Percentiles rank a stretch among this genome's conserved stretches.
Conservation (phyloP, 2,888 invertebrate species). For the Eupithecia subumbrata region DNA sequence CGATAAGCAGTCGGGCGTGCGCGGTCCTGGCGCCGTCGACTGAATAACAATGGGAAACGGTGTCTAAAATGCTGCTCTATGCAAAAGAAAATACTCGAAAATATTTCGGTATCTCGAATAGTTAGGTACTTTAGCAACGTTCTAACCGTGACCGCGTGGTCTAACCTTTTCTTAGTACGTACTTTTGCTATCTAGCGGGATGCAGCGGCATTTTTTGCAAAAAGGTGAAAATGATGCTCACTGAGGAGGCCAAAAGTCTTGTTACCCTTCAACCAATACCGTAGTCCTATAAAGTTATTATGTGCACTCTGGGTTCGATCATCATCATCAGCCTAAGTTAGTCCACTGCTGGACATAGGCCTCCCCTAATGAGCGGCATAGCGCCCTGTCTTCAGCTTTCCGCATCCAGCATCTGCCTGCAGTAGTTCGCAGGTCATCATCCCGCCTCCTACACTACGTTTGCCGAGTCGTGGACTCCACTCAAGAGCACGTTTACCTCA, state of each 20-base stretch:
- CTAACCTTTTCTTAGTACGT: not conserved
- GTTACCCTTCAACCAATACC: not conserved
- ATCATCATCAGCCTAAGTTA: no score
- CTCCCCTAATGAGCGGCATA: no score
- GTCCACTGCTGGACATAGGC: no score
- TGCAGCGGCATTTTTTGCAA: not conserved
- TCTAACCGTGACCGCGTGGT: not conserved
- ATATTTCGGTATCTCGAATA: not conserved
- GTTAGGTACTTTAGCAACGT: not conserved
- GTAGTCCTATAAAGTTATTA: not conserved
- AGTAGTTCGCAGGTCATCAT: no score
- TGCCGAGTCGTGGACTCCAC: no score
- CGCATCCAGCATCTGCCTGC: no score
- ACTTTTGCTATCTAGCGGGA: not conserved
- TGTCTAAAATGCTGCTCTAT: slow-evolving; percentile 72
- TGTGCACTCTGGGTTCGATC: not conserved
- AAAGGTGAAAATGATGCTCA: not conserved
- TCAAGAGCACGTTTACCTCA: no score
- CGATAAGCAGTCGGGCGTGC: slow-evolving; percentile 82
- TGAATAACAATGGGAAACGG: slow-evolving; percentile 80
- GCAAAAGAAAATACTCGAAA: slow-evolving; percentile 51
- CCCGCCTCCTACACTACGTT: no score
- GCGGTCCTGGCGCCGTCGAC: slow-evolving; percentile 71
- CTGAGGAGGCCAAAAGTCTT: not conserved
- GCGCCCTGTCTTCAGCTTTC: no score